Base-by-base conservation (phyloP, 1,140 invertebrate genomes). In the Drosophila mauritiana region DNA sequence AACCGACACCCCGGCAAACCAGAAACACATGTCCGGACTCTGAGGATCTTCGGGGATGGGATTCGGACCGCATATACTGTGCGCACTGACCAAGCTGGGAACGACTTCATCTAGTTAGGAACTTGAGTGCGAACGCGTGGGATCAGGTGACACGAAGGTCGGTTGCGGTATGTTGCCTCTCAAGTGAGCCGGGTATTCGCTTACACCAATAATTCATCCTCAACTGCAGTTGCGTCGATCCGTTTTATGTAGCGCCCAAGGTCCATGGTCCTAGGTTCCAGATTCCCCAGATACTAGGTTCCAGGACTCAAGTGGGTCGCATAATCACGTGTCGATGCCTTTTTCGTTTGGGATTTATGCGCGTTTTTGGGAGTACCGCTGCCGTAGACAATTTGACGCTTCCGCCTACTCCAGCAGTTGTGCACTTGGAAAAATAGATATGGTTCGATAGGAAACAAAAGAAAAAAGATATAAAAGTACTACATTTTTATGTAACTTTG, bases 301-400 rank as follows among this genome's bases (percentile, higher is more conserved):
- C 52, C 59, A 64, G 57, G 61, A 68, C 73, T 89, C 80, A 78
- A 88, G 80, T 84, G 80, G 58, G 31, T 65, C 17, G 58, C 73
- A 69, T 80, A 78, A 85, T 90, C 86, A 90, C 78, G 55, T 67
- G 63, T 63, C 79, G 62, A 61, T 63, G 36, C 56, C 59, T 52
- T 72, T 61, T 17, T 53, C 49, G 37, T 65, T 62, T 40, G 67
- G 65, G 73, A 74, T 61, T 37, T 25, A 52, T 59, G 63, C 36
- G 48, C 56, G 61, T 63, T 69, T 73, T 76, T 48, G 63, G 43
- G 45, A n/a, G 45, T 42, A 27, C 6, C 22, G 62, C 63, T 43
- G 69, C 80, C 88, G 83, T 91, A 91, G 88, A 91, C 88, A 91
- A 91, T 91, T 78, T 69, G 88, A 91, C 88, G 88, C 88, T 91